Base-by-base conservation (phyloP, 1,140 invertebrate genomes). In the Oreohelix idahoensis region DNA sequence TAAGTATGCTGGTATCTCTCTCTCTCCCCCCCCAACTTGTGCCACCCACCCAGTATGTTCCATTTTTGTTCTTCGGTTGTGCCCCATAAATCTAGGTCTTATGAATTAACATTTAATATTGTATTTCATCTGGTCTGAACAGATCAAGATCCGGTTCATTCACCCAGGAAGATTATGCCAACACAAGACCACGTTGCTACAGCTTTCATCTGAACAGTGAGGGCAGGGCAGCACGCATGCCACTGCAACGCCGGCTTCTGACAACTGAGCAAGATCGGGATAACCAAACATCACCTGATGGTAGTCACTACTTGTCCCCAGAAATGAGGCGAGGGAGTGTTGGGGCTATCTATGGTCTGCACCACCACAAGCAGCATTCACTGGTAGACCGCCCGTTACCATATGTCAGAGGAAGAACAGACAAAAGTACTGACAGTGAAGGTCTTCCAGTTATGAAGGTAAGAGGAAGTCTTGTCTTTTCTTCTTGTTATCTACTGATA, bases 141-240 rank as follows among this genome's bases (percentile, higher is more conserved):
- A 82, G 90, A 42, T 89, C 90, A 1, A 81, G 90, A 15, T 90
- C 90, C n/a, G 89, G 87, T 29, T 91, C 90, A 29, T 87, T 90
- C 66, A 88, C 87, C 23, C 80, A 86, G 10, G 89, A 90, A 53
- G 89, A 90, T 66, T 87, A 86, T 78, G 82, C 79, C 38, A 85
- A 87, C 58, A 84, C 85, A 81, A 83, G 90, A 15, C 88, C 87
- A n/a, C 82, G 89, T 11, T 91, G 89, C 79, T 90, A 90, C 77
- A 91, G 90, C 84, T 90, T 90, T 83, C 90, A 91, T 81, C 84
- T 90, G 80, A 90, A 90, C 79, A 89, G 88, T 83, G 90, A 90
- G 58, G 89, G 89, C 5, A 74, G 86, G 32, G 88, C 89, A 32
- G 86, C 89, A 26, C 79, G 87, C 8, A 84, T 84, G 29, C 79